Base-by-base conservation (phyloP, 2,797 vertebrate genomes). In the Okamejei kenojei region DNA sequence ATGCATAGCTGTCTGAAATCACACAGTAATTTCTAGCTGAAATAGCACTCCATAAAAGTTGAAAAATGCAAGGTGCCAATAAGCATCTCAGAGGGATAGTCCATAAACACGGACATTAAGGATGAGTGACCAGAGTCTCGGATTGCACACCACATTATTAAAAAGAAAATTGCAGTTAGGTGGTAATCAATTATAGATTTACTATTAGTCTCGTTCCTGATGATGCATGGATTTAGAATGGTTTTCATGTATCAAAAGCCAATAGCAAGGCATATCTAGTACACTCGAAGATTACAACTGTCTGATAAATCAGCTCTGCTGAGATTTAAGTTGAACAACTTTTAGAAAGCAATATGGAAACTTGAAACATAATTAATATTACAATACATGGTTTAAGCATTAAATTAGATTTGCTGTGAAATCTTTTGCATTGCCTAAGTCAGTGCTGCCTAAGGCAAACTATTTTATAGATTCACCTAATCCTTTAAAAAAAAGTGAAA, bases 1-100 rank as follows among this genome's bases (percentile, higher is more conserved):
- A 54, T 91, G 63, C 84, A 88, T 91, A 91, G 68, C 90, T 38
- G 68, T 91, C 90, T 91, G 68, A 74, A 91, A 73, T 91, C 65
- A 91, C 35, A 54, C 71, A 35, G 32, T 90, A 68, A 90, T 90
- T 90, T 90, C 63, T 71, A 90, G 68, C 35, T 32, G 32, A 71
- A 91, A 54, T 91, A 65, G 38, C 35, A 91, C 68, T 54, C 80
- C 11, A 71, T 91, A 91, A 74, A 91, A 29, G 68, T 74, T 91
- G 32, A 35, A 71, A 91, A 91, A 91, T 71, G 32, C 90, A 74
- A 45, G 71, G 68, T 91, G 35, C 68, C 68, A 91, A 15, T 68
- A 35, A 17, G 29, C 9, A 2, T 13, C 17, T 88, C 32, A 65
- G 61, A 88, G 84, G 19, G 84, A 88, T 32, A 63, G 84, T 65